Evolutionary conservation across 92 coral and sea anemone species (phyloP).

Genomic region (Epizoanthus fatuus): DNA sequence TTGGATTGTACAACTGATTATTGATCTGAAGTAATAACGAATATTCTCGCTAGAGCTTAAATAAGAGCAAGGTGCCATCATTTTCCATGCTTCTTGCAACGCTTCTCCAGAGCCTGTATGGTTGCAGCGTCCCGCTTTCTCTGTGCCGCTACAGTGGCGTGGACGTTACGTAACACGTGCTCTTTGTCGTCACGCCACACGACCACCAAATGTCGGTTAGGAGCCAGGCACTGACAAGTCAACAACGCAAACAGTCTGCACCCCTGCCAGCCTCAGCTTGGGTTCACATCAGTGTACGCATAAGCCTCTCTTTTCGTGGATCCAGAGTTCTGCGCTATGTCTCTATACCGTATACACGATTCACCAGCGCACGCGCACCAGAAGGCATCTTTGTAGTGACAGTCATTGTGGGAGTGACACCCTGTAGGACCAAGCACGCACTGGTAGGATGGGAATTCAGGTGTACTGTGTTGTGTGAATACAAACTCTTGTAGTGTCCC

Average conservation of each 20-base stretch:
- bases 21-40: too few relatives aligned
- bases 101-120: background rate
- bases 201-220: background rate
- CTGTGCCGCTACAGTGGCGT: background rate
- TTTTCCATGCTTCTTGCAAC: background rate
- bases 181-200: constrained; percentile 35
- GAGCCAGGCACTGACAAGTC: background rate
- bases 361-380: too few relatives aligned
- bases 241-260: background rate
- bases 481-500: constrained; percentile 9
- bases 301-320: constrained; percentile 22
- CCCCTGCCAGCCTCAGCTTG: constrained; percentile 34
- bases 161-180: constrained; percentile 7
- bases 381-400: too few relatives aligned
- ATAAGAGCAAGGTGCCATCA: too few relatives aligned
- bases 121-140: background rate
- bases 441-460: constrained; percentile 32
- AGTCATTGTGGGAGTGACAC: constrained; percentile 32
- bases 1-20: too few relatives aligned
- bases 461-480: background rate
- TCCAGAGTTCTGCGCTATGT: constrained; percentile 19
- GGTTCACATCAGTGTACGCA: background rate
- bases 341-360: constrained; percentile 20
- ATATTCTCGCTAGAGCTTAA: too few relatives aligned
- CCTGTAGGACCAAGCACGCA: constrained; percentile 46